Conservation (phyloP, 2,797 vertebrate species). For the Bovichtus diacanthus region DNA sequence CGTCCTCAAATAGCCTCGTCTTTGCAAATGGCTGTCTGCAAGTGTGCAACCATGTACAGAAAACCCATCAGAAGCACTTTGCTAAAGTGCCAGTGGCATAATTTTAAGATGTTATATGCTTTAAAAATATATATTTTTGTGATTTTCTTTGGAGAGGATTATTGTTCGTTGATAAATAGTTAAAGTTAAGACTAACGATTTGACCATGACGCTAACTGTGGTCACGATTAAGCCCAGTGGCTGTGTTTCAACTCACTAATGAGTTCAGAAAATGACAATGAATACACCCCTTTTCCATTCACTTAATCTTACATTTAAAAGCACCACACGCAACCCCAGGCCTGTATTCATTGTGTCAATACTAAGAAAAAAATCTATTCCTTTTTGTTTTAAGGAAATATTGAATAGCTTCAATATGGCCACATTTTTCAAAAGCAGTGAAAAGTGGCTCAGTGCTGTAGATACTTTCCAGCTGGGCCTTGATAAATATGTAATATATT, state of each 20-base stretch:
- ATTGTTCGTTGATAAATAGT: slow-evolving; percentile 27
- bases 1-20: slow-evolving; percentile 7
- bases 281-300: slow-evolving; percentile 14
- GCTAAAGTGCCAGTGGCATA: slow-evolving; percentile 1
- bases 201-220: slow-evolving; percentile 30
- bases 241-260: slow-evolving; percentile 32
- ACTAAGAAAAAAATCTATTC: background rate
- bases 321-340: slow-evolving; percentile 16
- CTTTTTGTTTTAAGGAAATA: slow-evolving; percentile 19
- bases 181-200: slow-evolving; percentile 17
- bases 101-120: background rate
- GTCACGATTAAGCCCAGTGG: slow-evolving; percentile 30
- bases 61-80: slow-evolving; percentile 15
- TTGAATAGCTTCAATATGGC: slow-evolving; percentile 1
- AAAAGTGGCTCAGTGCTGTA: background rate
- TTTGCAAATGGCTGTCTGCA: slow-evolving; percentile 26
- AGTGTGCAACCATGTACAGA: slow-evolving; percentile 21
- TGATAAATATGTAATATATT: slow-evolving; percentile 49
- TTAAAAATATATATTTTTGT: background rate
- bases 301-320: slow-evolving; percentile 1
- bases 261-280: slow-evolving; percentile 31
- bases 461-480: slow-evolving; percentile 42
- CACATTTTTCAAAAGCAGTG: background rate
- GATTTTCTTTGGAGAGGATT: slow-evolving; percentile 7
- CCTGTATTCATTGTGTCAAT: slow-evolving; percentile 10